Base-by-base conservation (phyloP, 1,140 invertebrate species). In the Drosophila pectinifera region DNA sequence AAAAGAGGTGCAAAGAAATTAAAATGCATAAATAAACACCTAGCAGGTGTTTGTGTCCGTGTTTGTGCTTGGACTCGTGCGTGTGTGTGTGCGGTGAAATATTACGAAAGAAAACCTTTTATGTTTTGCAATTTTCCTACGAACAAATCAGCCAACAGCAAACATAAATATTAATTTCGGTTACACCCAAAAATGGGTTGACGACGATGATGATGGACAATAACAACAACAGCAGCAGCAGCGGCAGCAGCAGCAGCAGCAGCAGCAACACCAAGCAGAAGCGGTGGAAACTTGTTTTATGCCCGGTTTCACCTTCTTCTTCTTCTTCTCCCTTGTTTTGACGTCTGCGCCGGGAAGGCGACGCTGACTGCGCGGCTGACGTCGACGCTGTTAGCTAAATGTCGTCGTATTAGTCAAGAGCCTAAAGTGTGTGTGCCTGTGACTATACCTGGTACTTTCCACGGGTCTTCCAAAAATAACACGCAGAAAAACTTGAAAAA, bases 281-380 rank as follows among this genome's bases (percentile, higher is more conserved):
- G 57, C 42, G 28, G 14, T 46, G 41, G 13, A 62, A 77, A 73
- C 45, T 53, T 69, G 58, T 73, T 54, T 53, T 49, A 42, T 56
- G 46, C 76, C 55, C 61, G 63, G 42, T 68, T 51, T 43, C 46
- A 48, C 38, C 39, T 36, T 70, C 42, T 57, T 34, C 70, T 28
- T 20, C 58, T 55, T 18, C 73, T 54, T 55, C 65, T 56, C 45
- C 41, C 46, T 73, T 72, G 73, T 77, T 53, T 53, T 78, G 73
- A 78, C 67, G 76, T 77, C 74, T 79, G 76, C 74, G 76, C 76
- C 76, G 76, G 76, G 62, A 51, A 70, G 70, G 45, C 64, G 72
- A 36, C 54, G 67, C 68, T 58, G 46, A 45, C 61, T 28, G 36
- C 54, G 45, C 56, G 68, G 77, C 61, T 54, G 24, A 31, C 36